Evolutionary conservation across 2,113 vertebrate species (phyloP), one percentile per base, ranked within the genome.

Genomic region (Fregetta grallaria): DNA sequence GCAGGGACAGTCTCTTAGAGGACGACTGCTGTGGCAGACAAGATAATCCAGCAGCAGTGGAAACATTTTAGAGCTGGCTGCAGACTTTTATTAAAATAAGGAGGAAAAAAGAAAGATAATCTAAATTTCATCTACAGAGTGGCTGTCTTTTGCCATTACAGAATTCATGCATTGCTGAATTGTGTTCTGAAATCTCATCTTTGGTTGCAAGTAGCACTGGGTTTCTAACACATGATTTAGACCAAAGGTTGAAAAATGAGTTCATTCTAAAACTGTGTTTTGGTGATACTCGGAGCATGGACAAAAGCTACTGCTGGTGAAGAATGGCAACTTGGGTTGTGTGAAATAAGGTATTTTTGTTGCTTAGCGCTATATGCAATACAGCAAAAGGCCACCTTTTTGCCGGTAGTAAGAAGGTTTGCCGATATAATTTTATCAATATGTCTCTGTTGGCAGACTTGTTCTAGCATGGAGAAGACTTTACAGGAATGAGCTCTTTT

Each of bases 41-140:
- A 85, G 75, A 72, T 89, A 81, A 92, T 94, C 77, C 83, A 61
- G 49, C 72, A 93, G 36, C 70, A 66, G 27, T 86, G 88, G 88
- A 94, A 94, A 89, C 44, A 53, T 44, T 94, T 71, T 61, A 42
- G 68, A 80, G 22, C 59, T 74, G 2, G 3, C 62, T 91, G 86
- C 67, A 79, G 80, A 10, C 18, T 62, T 72, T 13, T 50, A 56
- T 53, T 68, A 52, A 81, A 65, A 74, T 50, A 38, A 44, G 16
- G 38, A 49, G 17, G 12, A 18, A 13, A 49, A 23, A 29, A 50
- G 27, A 62, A 26, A 53, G 15, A 6, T 65, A 45, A 67, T 65
- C 49, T 86, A 34, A 72, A 73, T 79, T 88, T 96, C 19, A 78
- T 85, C 56, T 83, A 49, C 36, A 34, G 25, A 80, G 55, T 61